Conservation (phyloP, 2,888 invertebrate genomes). For the Pedicia rivosa region DNA sequence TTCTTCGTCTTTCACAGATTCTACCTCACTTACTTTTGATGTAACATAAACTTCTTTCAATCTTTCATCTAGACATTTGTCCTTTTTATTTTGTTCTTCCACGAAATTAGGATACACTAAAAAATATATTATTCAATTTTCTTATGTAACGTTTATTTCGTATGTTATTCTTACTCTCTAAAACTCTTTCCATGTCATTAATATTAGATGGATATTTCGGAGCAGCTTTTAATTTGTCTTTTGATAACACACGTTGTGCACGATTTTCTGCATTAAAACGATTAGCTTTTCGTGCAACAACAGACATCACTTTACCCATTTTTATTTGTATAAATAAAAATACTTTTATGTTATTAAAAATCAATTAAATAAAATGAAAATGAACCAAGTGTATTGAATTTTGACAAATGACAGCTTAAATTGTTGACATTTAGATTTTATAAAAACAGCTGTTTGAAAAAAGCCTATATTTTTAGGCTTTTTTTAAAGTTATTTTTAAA, state of each 20-base stretch:
- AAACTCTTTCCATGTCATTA: conserved; percentile 44
- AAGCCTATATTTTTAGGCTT: no score
- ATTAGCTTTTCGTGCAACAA: conserved; percentile 39
- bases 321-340: no score
- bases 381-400: no score
- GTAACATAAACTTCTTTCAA: conserved; percentile 59
- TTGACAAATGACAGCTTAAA: no score
- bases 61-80: conserved; percentile 41
- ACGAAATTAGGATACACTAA: conserved; percentile 41
- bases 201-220: conserved; percentile 46
- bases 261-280: conserved; percentile 62
- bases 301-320: conserved; percentile 52
- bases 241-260: conserved; percentile 53
- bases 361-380: background rate
- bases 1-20: conserved; percentile 22
- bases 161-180: conserved; percentile 28
- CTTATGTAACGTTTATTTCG: conserved; percentile 7
- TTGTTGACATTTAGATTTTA: no score
- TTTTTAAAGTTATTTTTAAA: no score
- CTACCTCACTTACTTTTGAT: conserved; percentile 42
- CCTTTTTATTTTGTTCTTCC: conserved; percentile 44
- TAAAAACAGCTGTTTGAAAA: no score
- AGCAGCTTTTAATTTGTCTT: conserved; percentile 44
- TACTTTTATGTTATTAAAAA: no score
- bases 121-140: conserved; percentile 12